phyloP scores from a whole-genome alignment of 2,113 vertebrate species.

The Vulpes lagopus region DNA sequence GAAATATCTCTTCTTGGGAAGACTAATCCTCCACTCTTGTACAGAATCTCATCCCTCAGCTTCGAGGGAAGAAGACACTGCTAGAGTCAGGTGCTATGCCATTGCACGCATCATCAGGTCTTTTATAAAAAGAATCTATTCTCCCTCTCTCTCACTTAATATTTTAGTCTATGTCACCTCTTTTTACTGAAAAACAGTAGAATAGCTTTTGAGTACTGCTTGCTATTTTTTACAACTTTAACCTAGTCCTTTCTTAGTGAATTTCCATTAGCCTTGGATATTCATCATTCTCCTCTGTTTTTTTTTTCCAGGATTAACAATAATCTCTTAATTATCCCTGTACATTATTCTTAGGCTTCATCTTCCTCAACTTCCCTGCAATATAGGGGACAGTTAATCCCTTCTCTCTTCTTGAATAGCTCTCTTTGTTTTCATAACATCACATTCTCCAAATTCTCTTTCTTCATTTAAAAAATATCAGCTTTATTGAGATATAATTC shows the following conservation, averaged over 20 bases:
- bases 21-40: neutral
- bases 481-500: neutral
- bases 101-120: neutral
- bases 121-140: neutral
- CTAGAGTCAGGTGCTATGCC: neutral
- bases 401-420: neutral
- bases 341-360: neutral
- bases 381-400: neutral
- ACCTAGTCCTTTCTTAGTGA: neutral
- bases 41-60: neutral
- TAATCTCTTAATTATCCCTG: neutral
- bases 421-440: neutral
- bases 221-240: conserved; percentile 5
- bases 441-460: neutral
- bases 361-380: neutral
- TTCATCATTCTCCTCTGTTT: neutral
- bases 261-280: neutral
- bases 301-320: neutral
- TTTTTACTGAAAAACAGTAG: conserved; percentile 42
- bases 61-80: neutral
- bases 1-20: neutral
- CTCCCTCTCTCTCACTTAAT: neutral
- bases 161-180: neutral
- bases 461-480: neutral
- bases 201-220: neutral